A percentile compares a stretch with the other conserved stretches of the same genome.
These are phyloP conservation scores for Phrynocephalus vlangalii DNA, from an alignment of 2,797 vertebrate genomes.

Conservation along the genomic window DNA sequence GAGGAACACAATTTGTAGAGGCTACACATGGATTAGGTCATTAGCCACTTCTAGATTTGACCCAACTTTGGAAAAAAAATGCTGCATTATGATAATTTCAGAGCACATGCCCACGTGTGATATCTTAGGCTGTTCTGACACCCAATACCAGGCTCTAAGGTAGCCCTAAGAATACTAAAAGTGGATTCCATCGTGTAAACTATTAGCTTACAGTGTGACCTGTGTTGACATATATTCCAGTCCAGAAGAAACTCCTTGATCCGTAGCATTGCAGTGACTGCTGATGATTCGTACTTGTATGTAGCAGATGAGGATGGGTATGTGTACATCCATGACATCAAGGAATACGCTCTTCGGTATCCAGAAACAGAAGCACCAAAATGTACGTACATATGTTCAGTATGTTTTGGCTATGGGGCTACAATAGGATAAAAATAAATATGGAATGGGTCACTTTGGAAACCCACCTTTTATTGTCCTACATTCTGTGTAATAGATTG, in stretches of 20 bases:
- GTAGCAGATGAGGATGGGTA: conserved; percentile 75
- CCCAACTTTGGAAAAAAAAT: no score
- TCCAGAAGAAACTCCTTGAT: conserved; percentile 75
- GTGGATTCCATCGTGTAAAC: background rate
- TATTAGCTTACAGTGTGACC: background rate
- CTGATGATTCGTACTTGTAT: conserved; percentile 59
- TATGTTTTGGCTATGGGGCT: conserved; percentile 9
- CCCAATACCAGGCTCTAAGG: background rate
- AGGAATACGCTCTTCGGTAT: conserved; percentile 62
- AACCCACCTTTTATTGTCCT: no score
- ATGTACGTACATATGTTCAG: conserved; percentile 28
- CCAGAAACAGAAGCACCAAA: conserved; percentile 63
- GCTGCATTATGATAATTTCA: background rate
- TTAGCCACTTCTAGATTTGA: no score
- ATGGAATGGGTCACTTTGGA: background rate
- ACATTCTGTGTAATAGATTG: background rate
- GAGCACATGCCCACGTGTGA: background rate
- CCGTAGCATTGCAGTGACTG: conserved; percentile 72
- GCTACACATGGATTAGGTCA: no score
- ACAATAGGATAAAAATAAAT: background rate
- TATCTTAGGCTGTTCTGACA: background rate
- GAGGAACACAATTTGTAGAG: no score
- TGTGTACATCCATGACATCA: conserved; percentile 69
- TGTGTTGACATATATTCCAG: conserved; percentile 51
- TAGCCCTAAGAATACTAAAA: background rate